Conservation (phyloP, 2,113 vertebrate genomes). For the Periophthalmus modestus region DNA sequence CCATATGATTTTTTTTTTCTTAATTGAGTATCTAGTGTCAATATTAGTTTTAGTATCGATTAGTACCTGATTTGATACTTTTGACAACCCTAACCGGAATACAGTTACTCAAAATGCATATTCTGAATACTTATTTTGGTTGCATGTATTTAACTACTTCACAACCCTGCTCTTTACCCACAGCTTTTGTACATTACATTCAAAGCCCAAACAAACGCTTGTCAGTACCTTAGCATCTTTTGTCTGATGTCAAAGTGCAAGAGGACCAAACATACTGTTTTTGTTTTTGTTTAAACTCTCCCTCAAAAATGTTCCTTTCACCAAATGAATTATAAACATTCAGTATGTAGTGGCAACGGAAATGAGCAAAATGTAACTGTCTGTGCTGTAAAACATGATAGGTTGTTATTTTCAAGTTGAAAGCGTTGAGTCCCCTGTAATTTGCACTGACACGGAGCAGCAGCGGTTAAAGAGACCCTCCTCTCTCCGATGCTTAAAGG, state of each 20-base stretch:
- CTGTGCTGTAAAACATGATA: slow-evolving; percentile 6
- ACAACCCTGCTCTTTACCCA: neutral
- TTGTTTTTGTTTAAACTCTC: too few species aligned
- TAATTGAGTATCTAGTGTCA: too few species aligned
- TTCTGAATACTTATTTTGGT: too few species aligned
- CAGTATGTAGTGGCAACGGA: neutral
- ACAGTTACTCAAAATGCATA: too few species aligned
- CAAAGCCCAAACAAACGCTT: neutral
- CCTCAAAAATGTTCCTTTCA: too few species aligned
- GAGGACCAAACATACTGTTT: neutral
- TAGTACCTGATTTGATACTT: too few species aligned
- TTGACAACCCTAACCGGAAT: too few species aligned
- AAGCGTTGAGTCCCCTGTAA: slow-evolving; percentile 38
- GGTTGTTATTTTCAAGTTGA: slow-evolving; percentile 29
- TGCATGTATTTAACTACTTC: too few species aligned
- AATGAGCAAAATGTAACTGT: neutral
- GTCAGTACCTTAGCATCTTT: neutral
- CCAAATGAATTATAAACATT: neutral
- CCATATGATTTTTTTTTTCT: too few species aligned
- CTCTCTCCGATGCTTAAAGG: slow-evolving; percentile 19
- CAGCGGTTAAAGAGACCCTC: slow-evolving; percentile 9
- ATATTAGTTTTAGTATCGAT: too few species aligned
- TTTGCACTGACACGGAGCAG: slow-evolving; percentile 11
- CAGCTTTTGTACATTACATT: neutral
- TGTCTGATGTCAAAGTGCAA: neutral